Evolutionary conservation across 2,888 invertebrate genomes (phyloP).

Genomic region (Himalopsyche japonica): DNA sequence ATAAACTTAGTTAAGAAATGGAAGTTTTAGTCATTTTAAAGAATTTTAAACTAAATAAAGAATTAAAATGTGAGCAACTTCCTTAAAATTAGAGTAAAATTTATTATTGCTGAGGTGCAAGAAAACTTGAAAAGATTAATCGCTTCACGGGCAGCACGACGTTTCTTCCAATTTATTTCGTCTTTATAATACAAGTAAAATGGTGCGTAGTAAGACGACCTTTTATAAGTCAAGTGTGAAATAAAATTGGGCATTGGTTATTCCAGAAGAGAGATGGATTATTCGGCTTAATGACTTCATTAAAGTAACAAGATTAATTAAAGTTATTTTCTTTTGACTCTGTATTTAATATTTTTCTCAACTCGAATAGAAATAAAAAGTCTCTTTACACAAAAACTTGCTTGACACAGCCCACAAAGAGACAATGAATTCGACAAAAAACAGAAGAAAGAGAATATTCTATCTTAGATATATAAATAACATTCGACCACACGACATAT

Average conservation of each 20-base stretch:
- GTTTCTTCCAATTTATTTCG: background rate
- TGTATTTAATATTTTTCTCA: background rate
- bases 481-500: too few species aligned
- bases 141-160: background rate
- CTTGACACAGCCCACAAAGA: background rate
- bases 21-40: background rate
- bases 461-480: too few species aligned
- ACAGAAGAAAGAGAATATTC: background rate
- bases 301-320: background rate
- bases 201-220: background rate
- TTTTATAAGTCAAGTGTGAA: constrained; percentile 3
- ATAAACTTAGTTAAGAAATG: too few species aligned
- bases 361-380: background rate
- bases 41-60: background rate
- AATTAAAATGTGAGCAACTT: background rate
- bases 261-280: background rate
- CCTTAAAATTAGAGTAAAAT: background rate
- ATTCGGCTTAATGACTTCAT: background rate
- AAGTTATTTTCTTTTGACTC: background rate
- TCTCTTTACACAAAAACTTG: background rate
- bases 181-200: background rate
- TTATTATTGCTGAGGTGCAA: background rate
- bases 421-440: background rate
- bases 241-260: background rate
- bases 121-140: background rate